Evolutionary conservation across 1,140 invertebrate genomes (phyloP).

Genomic region (Aethina tumida): DNA sequence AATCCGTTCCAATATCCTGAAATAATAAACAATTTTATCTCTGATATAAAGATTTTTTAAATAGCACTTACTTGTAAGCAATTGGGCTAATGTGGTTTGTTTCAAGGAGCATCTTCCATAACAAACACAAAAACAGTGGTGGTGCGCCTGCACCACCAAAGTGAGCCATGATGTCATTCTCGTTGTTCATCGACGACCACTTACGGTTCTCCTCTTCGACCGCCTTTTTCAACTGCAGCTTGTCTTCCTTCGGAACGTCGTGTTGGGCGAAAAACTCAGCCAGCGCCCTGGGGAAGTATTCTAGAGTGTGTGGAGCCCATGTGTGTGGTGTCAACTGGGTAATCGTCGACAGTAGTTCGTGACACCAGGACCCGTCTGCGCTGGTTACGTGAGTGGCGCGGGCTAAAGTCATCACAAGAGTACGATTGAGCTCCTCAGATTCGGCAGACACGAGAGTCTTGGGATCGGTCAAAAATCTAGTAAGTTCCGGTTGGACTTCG

Average conservation of each 20-base stretch:
- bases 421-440: slow-evolving; percentile 89
- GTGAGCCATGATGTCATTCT: slow-evolving; percentile 91
- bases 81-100: slow-evolving; percentile 87
- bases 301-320: slow-evolving; percentile 86
- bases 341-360: slow-evolving; percentile 80
- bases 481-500: slow-evolving; percentile 85
- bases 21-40: slow-evolving; percentile 2
- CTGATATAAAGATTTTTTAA: slow-evolving; percentile 5
- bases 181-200: slow-evolving; percentile 94
- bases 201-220: slow-evolving; percentile 92
- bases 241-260: slow-evolving; percentile 77
- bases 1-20: slow-evolving; percentile 84
- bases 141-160: slow-evolving; percentile 85
- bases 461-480: slow-evolving; percentile 74
- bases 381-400: slow-evolving; percentile 89
- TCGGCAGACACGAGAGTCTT: slow-evolving; percentile 85
- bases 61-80: slow-evolving; percentile 73
- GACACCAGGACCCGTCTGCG: slow-evolving; percentile 72
- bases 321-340: slow-evolving; percentile 91
- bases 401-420: slow-evolving; percentile 85
- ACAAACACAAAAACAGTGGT: slow-evolving; percentile 79
- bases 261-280: slow-evolving; percentile 82
- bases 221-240: slow-evolving; percentile 80
- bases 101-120: slow-evolving; percentile 94
- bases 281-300: slow-evolving; percentile 82